Base-by-base conservation (phyloP, 2,797 vertebrate species). In the Phoxinus dragarum region DNA sequence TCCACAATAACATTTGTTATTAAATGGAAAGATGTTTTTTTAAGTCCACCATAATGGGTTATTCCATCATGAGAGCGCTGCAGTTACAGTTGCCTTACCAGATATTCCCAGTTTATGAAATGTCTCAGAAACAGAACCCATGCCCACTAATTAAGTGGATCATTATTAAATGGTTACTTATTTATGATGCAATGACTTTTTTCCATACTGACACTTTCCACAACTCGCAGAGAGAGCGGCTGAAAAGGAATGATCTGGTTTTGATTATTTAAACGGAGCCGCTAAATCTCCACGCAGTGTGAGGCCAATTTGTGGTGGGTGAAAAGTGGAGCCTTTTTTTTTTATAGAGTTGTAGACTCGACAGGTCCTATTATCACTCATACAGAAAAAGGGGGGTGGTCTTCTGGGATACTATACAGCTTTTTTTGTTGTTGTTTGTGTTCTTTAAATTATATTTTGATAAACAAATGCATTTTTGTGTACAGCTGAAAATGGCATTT, bases 221-320 rank as follows among this genome's bases (percentile, higher is more conserved):
- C 69, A 52, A 27, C 64, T 69, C 27, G 31, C 49, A 61, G 40
- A 84, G 68, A 64, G 14, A 54, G 73, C 47, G 3, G 81, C 40
- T 72, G 81, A 79, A 47, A 75, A 59, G 72, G 36, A 31, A 89
- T 89, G 91, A 93, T 94, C 93, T 96, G 94, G 91, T 93, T 93
- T 90, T 94, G 93, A 95, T 96, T 96, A 96, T 91, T 93, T 89
- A 94, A 94, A 94, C 92, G 92, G 93, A 94, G 94, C 92, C 92
- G 92, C 93, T 95, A 94, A 95, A 95, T 95, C 94, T 94, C 93
- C 93, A 94, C 92, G 89, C 93, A 90, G 92, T 94, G 91, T 91
- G 94, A 94, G 92, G 89, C 94, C 94, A 95, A 95, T 96, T 95
- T 95, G 94, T 93, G 95, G 94, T 89, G 85, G 90, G 89, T 88